A percentile compares a stretch with the other conserved stretches of the same genome.
These are phyloP conservation scores for Chrysolina americana DNA, from an alignment of 2,888 invertebrate genomes.

Conservation along the genomic window DNA sequence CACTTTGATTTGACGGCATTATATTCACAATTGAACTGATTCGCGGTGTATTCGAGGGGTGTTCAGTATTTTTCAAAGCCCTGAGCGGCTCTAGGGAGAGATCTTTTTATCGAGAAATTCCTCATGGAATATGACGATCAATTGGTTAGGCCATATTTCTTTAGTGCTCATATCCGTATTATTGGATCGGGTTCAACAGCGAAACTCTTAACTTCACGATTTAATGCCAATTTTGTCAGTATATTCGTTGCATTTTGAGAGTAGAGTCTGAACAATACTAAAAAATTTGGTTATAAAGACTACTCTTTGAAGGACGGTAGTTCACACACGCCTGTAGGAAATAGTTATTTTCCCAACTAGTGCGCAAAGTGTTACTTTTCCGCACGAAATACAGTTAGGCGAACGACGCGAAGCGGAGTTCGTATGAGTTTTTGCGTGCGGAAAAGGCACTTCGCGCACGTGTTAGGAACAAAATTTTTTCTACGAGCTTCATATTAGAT, in stretches of 20 bases:
- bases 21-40: neutral
- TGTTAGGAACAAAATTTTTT: no score
- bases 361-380: no score
- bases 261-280: no score
- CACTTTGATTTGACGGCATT: neutral
- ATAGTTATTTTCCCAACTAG: no score
- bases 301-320: no score
- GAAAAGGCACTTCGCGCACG: no score
- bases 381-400: no score
- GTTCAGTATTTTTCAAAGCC: neutral
- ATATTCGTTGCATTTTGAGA: neutral
- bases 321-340: no score
- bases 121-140: neutral
- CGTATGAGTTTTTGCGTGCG: no score
- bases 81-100: neutral
- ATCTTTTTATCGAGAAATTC: neutral
- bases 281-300: no score
- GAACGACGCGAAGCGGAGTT: no score
- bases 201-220: neutral
- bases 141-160: constrained; percentile 2
- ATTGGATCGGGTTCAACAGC: neutral
- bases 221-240: neutral
- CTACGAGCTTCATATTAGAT: no score
- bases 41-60: neutral
- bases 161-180: neutral